Conservation (phyloP, 2,888 invertebrate genomes). For the Parasteatoda lunata region DNA sequence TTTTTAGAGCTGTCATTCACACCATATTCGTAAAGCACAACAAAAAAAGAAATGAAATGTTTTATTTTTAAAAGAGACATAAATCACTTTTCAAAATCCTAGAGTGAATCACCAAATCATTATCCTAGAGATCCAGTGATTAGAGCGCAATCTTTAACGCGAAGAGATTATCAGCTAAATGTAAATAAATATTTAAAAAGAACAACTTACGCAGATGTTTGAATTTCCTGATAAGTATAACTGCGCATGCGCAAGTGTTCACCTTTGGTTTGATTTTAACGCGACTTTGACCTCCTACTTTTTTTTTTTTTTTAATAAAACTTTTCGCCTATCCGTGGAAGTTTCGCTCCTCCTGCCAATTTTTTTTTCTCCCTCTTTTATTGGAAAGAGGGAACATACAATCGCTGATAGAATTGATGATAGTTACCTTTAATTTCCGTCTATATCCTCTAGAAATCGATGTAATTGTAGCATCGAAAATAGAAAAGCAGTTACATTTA, state of each 20-base stretch:
- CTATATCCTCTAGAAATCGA: too few relatives aligned
- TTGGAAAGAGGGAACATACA: not conserved
- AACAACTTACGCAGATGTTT: constrained; percentile 37
- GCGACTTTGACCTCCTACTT: constrained; percentile 2
- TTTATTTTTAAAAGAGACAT: not conserved
- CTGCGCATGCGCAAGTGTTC: constrained; percentile 41
- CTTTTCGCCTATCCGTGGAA: not conserved
- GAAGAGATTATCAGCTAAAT: constrained; percentile 6
- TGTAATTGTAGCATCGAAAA: too few relatives aligned
- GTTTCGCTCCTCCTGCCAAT: not conserved
- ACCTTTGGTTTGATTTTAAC: constrained; percentile 32
- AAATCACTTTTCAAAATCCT: not conserved
- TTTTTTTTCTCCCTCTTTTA: not conserved
- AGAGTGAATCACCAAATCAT: not conserved
- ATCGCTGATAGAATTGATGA: not conserved
- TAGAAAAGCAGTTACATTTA: too few relatives aligned
- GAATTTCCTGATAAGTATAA: constrained; percentile 46
- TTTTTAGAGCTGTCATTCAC: constrained; percentile 24
- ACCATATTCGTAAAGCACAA: not conserved
- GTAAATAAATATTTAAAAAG: constrained; percentile 45
- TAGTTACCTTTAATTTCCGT: too few relatives aligned
- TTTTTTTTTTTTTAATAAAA: not conserved
- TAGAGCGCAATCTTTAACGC: not conserved
- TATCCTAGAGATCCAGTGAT: not conserved
- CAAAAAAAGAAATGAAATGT: not conserved